Evolutionary conservation across 2,797 vertebrate genomes (phyloP).

Genomic region (Microcaecilia unicolor): DNA sequence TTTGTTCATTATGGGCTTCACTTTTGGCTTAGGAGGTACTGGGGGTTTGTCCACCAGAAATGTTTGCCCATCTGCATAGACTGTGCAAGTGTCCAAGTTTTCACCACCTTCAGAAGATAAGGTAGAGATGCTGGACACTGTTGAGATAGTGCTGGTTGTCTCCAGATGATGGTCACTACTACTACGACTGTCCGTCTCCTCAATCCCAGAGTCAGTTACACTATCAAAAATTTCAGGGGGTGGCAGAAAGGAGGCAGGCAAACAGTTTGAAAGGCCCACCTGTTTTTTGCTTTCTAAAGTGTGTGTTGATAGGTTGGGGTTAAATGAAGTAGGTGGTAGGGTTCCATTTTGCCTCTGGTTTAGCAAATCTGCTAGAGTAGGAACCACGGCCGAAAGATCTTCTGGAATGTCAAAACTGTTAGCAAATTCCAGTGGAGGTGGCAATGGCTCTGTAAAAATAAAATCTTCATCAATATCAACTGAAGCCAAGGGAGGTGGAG

Average conservation of each 20-base stretch:
- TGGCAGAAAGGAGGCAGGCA: constrained; percentile 71
- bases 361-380: constrained; percentile 61
- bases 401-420: constrained; percentile 95
- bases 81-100: constrained; percentile 78
- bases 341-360: constrained; percentile 64
- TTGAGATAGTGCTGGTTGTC: constrained; percentile 95
- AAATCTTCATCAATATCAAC: constrained; percentile 96
- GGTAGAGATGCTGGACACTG: constrained; percentile 88
- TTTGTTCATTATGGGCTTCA: constrained; percentile 85
- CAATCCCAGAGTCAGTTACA: constrained; percentile 83
- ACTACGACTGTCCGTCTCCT: constrained; percentile 87
- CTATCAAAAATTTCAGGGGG: constrained; percentile 72
- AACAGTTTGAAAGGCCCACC: constrained; percentile 68
- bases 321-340: constrained; percentile 46
- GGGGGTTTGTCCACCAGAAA: constrained; percentile 88
- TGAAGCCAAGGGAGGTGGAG: constrained; percentile 81
- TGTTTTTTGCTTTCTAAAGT: constrained; percentile 58
- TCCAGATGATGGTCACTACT: constrained; percentile 88
- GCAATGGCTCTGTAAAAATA: constrained; percentile 85
- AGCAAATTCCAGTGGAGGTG: constrained; percentile 91
- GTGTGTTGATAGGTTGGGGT: constrained; percentile 45
- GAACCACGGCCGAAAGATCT: constrained; percentile 55
- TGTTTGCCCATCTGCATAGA: constrained; percentile 84
- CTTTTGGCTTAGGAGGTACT: constrained; percentile 92
- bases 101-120: constrained; percentile 89